A percentile compares a stretch with the other conserved stretches of the same genome.
Conservation (phyloP, 2,888 invertebrate species). For the Nephrotoma guestfalica region DNA sequence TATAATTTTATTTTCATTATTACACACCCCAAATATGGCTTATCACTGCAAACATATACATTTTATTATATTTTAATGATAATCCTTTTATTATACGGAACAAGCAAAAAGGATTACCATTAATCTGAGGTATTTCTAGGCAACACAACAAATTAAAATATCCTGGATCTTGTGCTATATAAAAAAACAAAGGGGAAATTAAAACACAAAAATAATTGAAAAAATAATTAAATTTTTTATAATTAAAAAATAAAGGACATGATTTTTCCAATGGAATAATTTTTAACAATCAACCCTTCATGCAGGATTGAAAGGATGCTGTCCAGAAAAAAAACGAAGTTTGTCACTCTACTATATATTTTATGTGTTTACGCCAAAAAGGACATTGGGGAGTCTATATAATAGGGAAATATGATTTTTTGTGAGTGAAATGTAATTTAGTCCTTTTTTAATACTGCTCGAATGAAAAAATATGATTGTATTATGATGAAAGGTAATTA, state of each 20-base stretch:
- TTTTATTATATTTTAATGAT: background rate
- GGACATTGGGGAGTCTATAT: background rate
- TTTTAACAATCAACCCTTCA: background rate
- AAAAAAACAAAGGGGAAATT: background rate
- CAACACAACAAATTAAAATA: background rate
- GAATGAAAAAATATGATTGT: background rate
- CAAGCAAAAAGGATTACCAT: background rate
- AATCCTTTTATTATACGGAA: background rate
- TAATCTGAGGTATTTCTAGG: background rate
- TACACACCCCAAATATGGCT: background rate
- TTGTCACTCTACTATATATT: background rate
- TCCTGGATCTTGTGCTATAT: background rate
- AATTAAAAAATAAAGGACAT: background rate
- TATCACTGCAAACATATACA: background rate
- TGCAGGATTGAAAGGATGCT: background rate
- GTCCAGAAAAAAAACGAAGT: background rate
- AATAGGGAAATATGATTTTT: background rate
- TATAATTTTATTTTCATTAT: background rate
- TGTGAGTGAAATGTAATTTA: background rate
- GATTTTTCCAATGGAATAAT: background rate
- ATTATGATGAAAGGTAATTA: background rate
- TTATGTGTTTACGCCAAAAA: background rate
- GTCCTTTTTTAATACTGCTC: background rate
- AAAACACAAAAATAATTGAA: background rate
- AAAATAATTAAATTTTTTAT: background rate